Base-by-base conservation (phyloP, 2,888 invertebrate species). In the Drosophila testacea region DNA sequence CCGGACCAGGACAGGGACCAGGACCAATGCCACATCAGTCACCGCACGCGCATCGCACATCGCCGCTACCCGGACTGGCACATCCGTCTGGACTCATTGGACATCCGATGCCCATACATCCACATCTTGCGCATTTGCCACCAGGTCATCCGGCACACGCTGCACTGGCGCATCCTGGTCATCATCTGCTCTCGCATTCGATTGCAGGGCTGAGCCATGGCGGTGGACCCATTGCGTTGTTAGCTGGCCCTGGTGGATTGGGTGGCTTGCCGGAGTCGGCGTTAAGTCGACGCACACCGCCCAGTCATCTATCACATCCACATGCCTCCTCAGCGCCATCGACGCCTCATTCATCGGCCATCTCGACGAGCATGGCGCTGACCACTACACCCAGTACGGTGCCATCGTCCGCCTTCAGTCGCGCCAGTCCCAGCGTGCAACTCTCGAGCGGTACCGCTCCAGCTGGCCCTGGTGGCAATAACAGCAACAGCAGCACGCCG, bases 381-480 rank as follows among this genome's bases (percentile, higher is more conserved):
- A 89, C 86, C 27, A 91, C 92, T 51, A 90, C 90, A 10, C 91
- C 92, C 55, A 91, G 81, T 65, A 91, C 92, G 56, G 92, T 91
- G 81, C 92, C 92, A 78, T 91, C 93, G 50, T 92, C 92, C 57
- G 92, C 93, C 83, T 92, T 93, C 72, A 93, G 93, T 76, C 91
- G 93, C 67, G 92, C 93, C 72, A 93, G 93, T 89, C 93, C 93
- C 55, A 92, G 92, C 81, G 92, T 93, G 61, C 93, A 92, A 83
- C 89, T 88, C 44, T 84, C 90, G 51, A 87, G 82, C 41, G 89
- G 69, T 27, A 62, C 70, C 5, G 52, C 80, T 38, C 74, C 72
- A 32, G 61, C 76, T 41, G 90, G 85, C 34, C 83, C 86, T 59
- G 86, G 89, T 28, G 88, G 83, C 47, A 73, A 63, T 50, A 79